These are phyloP conservation scores for Schizopygopsis pylzovi DNA, from an alignment of 2,797 vertebrate genomes.

Conservation along the genomic window DNA sequence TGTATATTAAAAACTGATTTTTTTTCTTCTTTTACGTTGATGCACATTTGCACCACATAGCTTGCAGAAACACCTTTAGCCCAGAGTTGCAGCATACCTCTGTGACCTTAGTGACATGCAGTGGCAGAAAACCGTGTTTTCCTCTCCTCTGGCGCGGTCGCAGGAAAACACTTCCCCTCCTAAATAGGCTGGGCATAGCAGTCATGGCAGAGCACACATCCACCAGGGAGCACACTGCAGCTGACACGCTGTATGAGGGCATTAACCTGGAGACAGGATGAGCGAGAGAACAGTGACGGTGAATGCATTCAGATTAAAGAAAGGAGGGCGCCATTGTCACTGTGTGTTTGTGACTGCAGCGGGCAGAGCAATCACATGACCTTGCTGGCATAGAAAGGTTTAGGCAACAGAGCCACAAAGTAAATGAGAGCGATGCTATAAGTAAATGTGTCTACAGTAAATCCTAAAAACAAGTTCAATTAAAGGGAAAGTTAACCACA, in stretches of 20 bases:
- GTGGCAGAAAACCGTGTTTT: slow-evolving; percentile 48
- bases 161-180: slow-evolving; percentile 54
- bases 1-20: neutral
- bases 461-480: neutral
- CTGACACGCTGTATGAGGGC: slow-evolving; percentile 78
- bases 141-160: slow-evolving; percentile 53
- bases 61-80: slow-evolving; percentile 42
- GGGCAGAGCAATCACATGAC: slow-evolving; percentile 64
- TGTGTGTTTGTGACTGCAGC: slow-evolving; percentile 72
- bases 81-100: slow-evolving; percentile 48
- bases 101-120: slow-evolving; percentile 54
- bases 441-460: neutral
- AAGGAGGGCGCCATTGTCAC: slow-evolving; percentile 79
- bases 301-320: slow-evolving; percentile 69
- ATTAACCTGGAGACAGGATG: slow-evolving; percentile 70
- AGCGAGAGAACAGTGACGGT: slow-evolving; percentile 62
- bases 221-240: slow-evolving; percentile 65
- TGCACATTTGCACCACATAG: slow-evolving; percentile 9
- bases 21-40: neutral
- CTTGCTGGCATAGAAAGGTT: slow-evolving; percentile 56
- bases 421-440: neutral
- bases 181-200: slow-evolving; percentile 60
- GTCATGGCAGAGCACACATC: slow-evolving; percentile 67
- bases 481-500: neutral
- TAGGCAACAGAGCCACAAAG: slow-evolving; percentile 36